These are phyloP conservation scores for Heteromyza rotundicornis DNA, from an alignment of 2,888 invertebrate genomes.

Conservation along the genomic window DNA sequence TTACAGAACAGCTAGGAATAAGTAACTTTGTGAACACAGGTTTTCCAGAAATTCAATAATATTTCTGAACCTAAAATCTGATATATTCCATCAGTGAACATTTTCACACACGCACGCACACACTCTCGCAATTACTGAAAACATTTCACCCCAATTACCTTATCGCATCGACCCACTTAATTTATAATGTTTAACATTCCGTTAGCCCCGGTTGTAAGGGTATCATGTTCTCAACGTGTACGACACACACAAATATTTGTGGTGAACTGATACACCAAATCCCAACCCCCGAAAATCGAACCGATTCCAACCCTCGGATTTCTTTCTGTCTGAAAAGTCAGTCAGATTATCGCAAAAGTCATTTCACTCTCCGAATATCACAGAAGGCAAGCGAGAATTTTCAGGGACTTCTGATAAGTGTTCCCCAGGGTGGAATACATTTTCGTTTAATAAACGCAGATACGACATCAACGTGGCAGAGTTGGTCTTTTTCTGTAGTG, in stretches of 20 bases:
- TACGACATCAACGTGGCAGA: constrained; percentile 40
- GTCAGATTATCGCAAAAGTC: constrained; percentile 43
- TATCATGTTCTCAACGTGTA: constrained; percentile 19
- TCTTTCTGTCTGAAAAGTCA: neutral
- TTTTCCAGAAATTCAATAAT: no score
- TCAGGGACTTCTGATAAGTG: constrained; percentile 55
- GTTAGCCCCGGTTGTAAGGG: constrained; percentile 22
- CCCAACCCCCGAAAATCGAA: constrained; percentile 22
- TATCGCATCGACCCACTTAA: constrained; percentile 59
- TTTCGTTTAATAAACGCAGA: constrained; percentile 45
- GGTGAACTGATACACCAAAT: constrained; percentile 16
- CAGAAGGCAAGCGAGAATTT: constrained; percentile 39
- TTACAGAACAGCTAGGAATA: no score
- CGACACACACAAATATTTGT: constrained; percentile 20
- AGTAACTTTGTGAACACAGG: no score
- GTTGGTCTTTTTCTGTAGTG: constrained; percentile 36
- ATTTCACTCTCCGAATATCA: constrained; percentile 24
- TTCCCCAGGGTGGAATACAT: constrained; percentile 59
- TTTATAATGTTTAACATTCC: constrained; percentile 54
- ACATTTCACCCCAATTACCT: constrained; percentile 62
- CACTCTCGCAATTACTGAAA: constrained; percentile 5
- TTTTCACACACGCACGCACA: constrained; percentile 2
- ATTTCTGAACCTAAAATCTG: no score
- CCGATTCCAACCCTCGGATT: neutral
- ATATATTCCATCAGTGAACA: no score